Conservation (phyloP, 2,888 invertebrate species). For the Tetrapedia diversipes region DNA sequence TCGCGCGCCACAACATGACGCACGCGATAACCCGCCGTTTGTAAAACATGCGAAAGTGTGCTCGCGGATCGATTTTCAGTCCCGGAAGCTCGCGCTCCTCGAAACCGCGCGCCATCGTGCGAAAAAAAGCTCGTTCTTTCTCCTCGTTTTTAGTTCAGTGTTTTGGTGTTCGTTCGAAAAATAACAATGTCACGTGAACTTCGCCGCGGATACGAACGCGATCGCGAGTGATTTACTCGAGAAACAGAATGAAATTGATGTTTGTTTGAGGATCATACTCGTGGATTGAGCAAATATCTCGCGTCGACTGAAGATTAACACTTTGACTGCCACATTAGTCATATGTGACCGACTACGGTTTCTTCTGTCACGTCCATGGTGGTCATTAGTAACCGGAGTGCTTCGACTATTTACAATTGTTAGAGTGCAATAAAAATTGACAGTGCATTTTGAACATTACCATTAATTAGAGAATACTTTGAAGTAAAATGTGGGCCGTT, state of each 20-base stretch:
- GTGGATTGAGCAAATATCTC: not conserved
- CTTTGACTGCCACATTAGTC: too few species aligned
- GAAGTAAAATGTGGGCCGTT: too few species aligned
- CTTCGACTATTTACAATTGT: too few species aligned
- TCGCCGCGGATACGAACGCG: too few species aligned
- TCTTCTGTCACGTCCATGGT: too few species aligned
- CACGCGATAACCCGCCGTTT: conserved; percentile 35
- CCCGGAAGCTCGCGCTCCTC: conserved; percentile 3
- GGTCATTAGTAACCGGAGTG: too few species aligned
- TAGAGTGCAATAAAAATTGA: too few species aligned
- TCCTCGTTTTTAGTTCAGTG: not conserved
- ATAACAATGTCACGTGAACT: too few species aligned
- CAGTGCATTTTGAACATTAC: too few species aligned
- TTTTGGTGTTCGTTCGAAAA: not conserved
- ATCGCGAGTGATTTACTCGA: not conserved
- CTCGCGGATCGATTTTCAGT: conserved; percentile 44
- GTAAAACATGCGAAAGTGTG: conserved; percentile 44
- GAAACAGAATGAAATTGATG: not conserved
- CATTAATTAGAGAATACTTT: too few species aligned
- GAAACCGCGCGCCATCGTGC: not conserved
- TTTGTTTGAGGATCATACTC: not conserved
- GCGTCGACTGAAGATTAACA: too few species aligned
- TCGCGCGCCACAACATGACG: conserved; percentile 6
- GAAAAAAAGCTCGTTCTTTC: not conserved
- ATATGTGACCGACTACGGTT: too few species aligned